Evolutionary conservation across 1,140 invertebrate genomes (phyloP).

Genomic region (Cyrtorhinus lividipennis): DNA sequence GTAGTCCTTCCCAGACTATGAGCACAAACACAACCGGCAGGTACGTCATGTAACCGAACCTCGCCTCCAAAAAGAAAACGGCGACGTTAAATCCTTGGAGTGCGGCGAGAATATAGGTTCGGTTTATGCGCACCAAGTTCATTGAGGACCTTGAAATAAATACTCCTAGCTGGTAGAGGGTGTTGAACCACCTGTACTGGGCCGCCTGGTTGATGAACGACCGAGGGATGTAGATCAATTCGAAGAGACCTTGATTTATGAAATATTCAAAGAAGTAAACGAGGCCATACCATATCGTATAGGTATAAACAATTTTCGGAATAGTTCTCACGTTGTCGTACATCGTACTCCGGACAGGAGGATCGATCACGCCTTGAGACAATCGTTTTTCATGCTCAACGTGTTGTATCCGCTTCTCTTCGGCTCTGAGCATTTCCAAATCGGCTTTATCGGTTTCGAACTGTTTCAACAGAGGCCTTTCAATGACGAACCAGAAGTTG

Average conservation of each 20-base stretch:
- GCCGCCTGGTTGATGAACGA: conserved; percentile 43
- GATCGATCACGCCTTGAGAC: too few relatives aligned
- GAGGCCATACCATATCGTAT: conserved; percentile 60
- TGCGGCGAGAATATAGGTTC: conserved; percentile 59
- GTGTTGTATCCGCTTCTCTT: not conserved
- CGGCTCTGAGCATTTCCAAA: not conserved
- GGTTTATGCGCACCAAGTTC: conserved; percentile 50
- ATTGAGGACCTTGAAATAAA: conserved; percentile 76
- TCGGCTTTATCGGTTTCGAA: not conserved
- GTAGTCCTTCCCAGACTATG: conserved; percentile 65
- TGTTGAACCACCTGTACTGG: conserved; percentile 73
- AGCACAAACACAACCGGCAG: conserved; percentile 58
- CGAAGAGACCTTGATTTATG: conserved; percentile 78
- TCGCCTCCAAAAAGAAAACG: conserved; percentile 47
- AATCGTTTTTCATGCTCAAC: conserved; percentile 1
- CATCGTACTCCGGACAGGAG: conserved; percentile 33
- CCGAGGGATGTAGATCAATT: conserved; percentile 54
- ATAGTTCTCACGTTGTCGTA: conserved; percentile 41
- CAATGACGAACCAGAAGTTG: conserved; percentile 28
- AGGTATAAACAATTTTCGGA: conserved; percentile 48
- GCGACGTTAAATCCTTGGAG: conserved; percentile 56
- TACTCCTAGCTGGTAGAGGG: conserved; percentile 76
- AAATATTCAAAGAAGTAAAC: conserved; percentile 84
- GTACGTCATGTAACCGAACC: conserved; percentile 53
- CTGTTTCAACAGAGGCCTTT: conserved; percentile 7